Conservation (phyloP, 2,797 vertebrate species). For the Peromyscus nudipes region DNA sequence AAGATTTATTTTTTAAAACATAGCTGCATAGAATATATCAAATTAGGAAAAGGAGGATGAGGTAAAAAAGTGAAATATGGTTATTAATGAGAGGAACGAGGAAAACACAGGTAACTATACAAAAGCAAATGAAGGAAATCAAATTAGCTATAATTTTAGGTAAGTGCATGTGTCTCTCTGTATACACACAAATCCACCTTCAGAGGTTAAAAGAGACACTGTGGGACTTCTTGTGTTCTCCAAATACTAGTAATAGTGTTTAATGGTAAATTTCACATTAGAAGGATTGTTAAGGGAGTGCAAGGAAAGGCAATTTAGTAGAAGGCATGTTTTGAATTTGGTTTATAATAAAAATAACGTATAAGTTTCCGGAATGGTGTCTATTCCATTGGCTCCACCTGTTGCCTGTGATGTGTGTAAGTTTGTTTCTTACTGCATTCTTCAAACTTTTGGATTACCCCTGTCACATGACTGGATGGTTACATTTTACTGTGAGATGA, state of each 20-base stretch:
- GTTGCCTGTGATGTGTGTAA: not conserved
- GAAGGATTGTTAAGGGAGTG: not conserved
- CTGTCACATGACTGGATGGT: not conserved
- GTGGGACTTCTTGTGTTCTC: not conserved
- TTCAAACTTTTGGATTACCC: not conserved
- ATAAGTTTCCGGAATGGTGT: not conserved
- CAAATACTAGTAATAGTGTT: not conserved
- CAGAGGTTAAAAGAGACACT: not conserved
- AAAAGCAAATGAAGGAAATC: not conserved
- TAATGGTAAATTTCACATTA: conserved; percentile 35
- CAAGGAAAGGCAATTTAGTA: not conserved
- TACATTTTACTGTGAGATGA: not conserved
- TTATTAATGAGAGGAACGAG: not conserved
- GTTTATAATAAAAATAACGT: not conserved
- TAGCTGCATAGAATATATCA: not conserved
- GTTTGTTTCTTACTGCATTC: not conserved
- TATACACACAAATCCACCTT: not conserved
- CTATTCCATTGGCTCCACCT: not conserved
- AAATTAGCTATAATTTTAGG: conserved; percentile 12
- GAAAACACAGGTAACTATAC: not conserved
- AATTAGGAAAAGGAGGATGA: not conserved
- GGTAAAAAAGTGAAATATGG: not conserved
- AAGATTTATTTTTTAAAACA: conserved; percentile 2
- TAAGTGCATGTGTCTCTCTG: not conserved
- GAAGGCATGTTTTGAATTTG: not conserved